Base-by-base conservation (phyloP, 2,797 vertebrate genomes). In the Sebastes hubbsi region DNA sequence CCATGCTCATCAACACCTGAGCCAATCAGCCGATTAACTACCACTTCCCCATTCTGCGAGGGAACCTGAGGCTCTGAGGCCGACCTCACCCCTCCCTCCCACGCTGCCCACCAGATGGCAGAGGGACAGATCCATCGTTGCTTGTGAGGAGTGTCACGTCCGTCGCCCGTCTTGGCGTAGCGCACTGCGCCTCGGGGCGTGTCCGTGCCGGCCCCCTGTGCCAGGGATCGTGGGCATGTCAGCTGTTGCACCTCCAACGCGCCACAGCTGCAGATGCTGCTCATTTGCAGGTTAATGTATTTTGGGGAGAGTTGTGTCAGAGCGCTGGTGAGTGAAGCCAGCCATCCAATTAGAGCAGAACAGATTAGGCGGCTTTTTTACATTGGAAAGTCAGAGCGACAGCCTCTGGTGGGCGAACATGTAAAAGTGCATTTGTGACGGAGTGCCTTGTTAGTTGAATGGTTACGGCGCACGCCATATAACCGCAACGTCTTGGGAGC, bases 221-320 rank as follows among this genome's bases (percentile, higher is more conserved):
- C 86, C 91, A 85, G 76, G 78, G 88, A 80, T 87, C 61, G 14
- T 27, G 62, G 75, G 78, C 86, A 73, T 79, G 87, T 92, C 92
- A 87, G 86, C 92, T 93, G 92, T 75, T 84, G 72, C 69, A 10
- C 80, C 78, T 82, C 77, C 59, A 62, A 62, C 22, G 27, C 64
- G 72, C 38, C 22, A 25, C 78, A 78, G 89, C 87, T 91, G 85
- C 93, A 94, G 88, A 91, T 93, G 93, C 89, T 88, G 49, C 88
- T 92, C 80, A 87, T 94, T 92, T 93, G 84, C 88, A 89, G 93
- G 91, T 94, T 95, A 91, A 94, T 94, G 87, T 73, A 71, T 89
- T 88, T 88, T 81, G 75, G 68, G 80, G 34, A 63, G 78, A 82
- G 68, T 18, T 68, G 82, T 87, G 87, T 90, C 70, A 77, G 63